Percentiles rank a stretch among this genome's conserved stretches.
Evolutionary conservation across 2,113 vertebrate genomes (phyloP).

Genomic region (Clinocottus analis): DNA sequence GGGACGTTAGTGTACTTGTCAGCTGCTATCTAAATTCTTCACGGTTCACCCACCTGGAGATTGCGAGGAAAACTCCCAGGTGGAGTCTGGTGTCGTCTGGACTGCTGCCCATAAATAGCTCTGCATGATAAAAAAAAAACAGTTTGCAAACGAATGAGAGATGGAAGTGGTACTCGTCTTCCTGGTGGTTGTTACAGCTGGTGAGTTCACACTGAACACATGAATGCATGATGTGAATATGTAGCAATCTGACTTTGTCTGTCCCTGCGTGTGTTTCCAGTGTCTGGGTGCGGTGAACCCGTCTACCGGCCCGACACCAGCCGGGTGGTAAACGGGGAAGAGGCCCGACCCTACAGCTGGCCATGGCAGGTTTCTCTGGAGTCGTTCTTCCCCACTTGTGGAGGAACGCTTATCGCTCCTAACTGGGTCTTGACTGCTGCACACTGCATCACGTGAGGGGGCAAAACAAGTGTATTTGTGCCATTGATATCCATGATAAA

Average conservation of each 20-base stretch:
- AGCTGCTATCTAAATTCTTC: not conserved
- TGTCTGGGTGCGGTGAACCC: conserved; percentile 69
- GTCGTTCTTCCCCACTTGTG: conserved; percentile 73
- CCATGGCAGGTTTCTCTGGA: conserved; percentile 79
- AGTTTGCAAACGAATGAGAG: conserved; percentile 14
- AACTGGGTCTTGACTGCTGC: conserved; percentile 78
- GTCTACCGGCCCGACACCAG: conserved; percentile 38
- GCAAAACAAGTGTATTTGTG: not conserved
- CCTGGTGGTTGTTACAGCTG: conserved; percentile 55
- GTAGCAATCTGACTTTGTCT: not conserved
- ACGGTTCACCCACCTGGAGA: conserved; percentile 37
- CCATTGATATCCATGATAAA: not conserved
- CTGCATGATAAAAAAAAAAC: conserved; percentile 18
- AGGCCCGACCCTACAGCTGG: conserved; percentile 77
- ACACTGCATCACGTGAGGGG: conserved; percentile 73
- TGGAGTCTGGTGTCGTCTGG: conserved; percentile 2
- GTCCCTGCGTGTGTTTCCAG: conserved; percentile 37
- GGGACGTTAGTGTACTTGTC: not conserved
- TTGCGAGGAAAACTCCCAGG: conserved; percentile 54
- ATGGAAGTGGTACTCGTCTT: conserved; percentile 60
- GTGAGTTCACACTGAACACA: conserved; percentile 43
- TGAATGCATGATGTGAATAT: not conserved
- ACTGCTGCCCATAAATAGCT: conserved; percentile 48
- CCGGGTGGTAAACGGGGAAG: conserved; percentile 72
- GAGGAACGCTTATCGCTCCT: conserved; percentile 75